These are phyloP conservation scores for Temnothorax unifasciatus DNA, from an alignment of 2,888 invertebrate species.

Conservation along the genomic window DNA sequence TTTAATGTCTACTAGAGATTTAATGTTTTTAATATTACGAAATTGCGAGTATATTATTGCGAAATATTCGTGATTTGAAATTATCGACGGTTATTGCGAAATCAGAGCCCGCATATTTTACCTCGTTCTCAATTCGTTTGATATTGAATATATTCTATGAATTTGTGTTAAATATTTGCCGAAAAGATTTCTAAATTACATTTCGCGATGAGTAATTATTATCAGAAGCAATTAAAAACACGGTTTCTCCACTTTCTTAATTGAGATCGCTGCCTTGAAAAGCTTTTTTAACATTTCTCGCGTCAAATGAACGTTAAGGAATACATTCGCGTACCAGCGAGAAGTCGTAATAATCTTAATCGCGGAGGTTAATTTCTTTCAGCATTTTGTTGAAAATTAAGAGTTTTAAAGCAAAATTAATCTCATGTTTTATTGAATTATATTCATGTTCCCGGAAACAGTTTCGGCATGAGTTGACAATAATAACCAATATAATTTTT, in stretches of 20 bases:
- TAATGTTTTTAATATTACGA: constrained; percentile 23
- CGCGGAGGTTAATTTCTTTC: neutral
- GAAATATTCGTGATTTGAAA: constrained; percentile 12
- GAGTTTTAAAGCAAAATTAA: neutral
- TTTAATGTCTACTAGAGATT: neutral
- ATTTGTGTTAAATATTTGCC: constrained; percentile 1
- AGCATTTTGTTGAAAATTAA: neutral
- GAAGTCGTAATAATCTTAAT: neutral
- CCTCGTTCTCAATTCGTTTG: neutral
- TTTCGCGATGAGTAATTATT: constrained; percentile 16
- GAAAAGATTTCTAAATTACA: constrained; percentile 7
- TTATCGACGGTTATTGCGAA: constrained; percentile 15
- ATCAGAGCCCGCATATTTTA: constrained; percentile 6
- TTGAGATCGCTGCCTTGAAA: neutral
- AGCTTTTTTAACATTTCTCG: neutral
- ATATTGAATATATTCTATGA: constrained; percentile 11
- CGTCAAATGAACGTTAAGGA: neutral
- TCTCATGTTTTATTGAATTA: neutral
- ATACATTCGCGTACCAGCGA: neutral
- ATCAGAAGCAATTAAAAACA: neutral
- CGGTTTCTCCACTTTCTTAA: neutral
- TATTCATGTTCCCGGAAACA: no score
- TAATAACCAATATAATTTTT: no score
- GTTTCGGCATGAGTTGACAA: no score
- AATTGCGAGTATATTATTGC: constrained; percentile 9